These are phyloP conservation scores for Hirtodrosophila histrioides DNA, from an alignment of 2,888 invertebrate genomes.

Conservation along the genomic window DNA sequence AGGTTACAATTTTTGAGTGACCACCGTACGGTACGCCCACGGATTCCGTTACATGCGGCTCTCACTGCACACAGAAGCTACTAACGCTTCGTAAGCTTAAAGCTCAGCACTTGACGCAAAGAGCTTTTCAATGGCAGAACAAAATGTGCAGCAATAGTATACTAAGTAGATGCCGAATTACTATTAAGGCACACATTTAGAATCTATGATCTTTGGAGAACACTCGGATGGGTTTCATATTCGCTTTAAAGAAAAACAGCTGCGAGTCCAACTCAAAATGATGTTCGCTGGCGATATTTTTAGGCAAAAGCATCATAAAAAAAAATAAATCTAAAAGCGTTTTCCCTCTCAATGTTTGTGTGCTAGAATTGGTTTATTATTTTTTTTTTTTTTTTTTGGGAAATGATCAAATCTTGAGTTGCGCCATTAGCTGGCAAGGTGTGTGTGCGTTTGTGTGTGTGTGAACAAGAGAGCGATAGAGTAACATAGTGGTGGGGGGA, in stretches of 20 bases:
- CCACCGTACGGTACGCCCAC: too few species aligned
- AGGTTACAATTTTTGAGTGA: too few species aligned
- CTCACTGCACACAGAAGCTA: too few species aligned
- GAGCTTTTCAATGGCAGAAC: too few species aligned
- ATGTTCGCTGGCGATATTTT: constrained; percentile 57
- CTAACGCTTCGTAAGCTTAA: too few species aligned
- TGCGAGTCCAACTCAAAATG: constrained; percentile 63
- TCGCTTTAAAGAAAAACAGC: constrained; percentile 37
- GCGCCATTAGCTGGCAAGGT: constrained; percentile 48
- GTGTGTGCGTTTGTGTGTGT: constrained; percentile 12
- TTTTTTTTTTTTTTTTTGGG: constrained; percentile 13
- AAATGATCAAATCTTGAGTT: constrained; percentile 48
- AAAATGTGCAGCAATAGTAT: not conserved
- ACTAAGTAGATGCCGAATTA: too few species aligned
- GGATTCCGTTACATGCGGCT: too few species aligned
- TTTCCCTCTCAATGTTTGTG: constrained; percentile 19
- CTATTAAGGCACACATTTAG: not conserved
- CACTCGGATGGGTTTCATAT: constrained; percentile 23
- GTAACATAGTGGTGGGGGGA: not conserved
- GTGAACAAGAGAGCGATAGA: not conserved
- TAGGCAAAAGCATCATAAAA: constrained; percentile 67
- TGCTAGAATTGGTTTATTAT: not conserved
- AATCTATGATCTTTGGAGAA: constrained; percentile 1
- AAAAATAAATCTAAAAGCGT: constrained; percentile 14
- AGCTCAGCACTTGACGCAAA: too few species aligned